Percentiles rank a stretch among this genome's conserved stretches.
phyloP scores from a whole-genome alignment of 2,888 invertebrate species.

The Cephus pulcher region DNA sequence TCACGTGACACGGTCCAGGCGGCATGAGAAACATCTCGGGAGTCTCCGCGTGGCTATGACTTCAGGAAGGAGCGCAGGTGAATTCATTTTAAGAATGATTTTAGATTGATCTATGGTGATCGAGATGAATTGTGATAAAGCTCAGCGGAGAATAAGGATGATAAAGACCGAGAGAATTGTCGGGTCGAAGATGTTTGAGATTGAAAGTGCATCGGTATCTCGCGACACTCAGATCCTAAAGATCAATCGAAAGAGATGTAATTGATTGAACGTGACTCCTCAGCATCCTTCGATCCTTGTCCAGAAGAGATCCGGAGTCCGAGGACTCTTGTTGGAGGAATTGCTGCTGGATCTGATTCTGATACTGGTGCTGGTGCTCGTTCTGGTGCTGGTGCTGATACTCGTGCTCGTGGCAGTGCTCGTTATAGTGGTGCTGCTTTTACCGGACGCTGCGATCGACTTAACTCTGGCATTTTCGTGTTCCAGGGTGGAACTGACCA shows the following conservation, averaged over 20 bases:
- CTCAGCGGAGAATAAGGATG: background rate
- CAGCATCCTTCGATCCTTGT: background rate
- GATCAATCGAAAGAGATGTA: background rate
- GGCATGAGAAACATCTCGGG: background rate
- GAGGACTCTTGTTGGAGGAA: constrained; percentile 26
- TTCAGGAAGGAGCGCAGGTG: background rate
- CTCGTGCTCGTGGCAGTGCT: background rate
- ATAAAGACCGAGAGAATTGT: background rate
- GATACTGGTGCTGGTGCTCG: constrained; percentile 28
- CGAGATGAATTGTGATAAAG: background rate
- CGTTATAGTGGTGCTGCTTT: background rate
- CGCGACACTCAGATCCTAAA: background rate
- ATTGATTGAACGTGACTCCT: background rate
- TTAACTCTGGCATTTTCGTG: constrained; percentile 64
- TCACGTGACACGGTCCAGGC: background rate
- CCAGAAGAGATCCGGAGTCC: background rate
- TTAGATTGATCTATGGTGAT: background rate
- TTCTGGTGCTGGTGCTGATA: background rate
- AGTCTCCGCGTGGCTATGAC: background rate
- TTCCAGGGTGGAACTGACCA: constrained; percentile 66
- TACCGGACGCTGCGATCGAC: constrained; percentile 1
- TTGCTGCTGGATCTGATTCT: constrained; percentile 27
- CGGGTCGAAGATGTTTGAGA: background rate
- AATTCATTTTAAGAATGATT: background rate
- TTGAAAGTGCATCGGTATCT: background rate